These are phyloP conservation scores for Drosophila aff. DNA, from an alignment of 1,140 invertebrate species.

Conservation along the genomic window DNA sequence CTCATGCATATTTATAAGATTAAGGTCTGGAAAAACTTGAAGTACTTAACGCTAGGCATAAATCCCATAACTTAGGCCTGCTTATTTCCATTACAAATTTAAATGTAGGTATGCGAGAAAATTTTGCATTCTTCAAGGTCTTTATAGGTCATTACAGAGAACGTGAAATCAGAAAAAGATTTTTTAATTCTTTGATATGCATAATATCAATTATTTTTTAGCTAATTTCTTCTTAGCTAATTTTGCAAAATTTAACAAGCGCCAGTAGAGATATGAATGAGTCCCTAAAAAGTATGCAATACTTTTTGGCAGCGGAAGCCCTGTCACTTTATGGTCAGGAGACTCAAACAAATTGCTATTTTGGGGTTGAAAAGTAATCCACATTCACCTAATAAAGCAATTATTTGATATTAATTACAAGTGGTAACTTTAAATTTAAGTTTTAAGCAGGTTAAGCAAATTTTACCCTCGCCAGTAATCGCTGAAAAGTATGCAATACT, in stretches of 20 bases:
- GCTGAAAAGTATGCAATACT: background rate
- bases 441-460: too few relatives aligned
- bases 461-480: background rate
- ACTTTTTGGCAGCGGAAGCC: background rate
- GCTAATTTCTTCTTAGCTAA: background rate
- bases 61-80: conserved; percentile 15
- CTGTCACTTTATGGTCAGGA: background rate
- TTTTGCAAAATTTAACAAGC: background rate
- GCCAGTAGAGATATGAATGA: background rate
- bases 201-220: background rate
- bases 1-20: conserved; percentile 47
- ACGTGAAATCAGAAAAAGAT: background rate
- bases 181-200: background rate
- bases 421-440: too few relatives aligned
- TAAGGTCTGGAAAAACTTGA: conserved; percentile 21
- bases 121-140: background rate
- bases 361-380: background rate
- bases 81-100: conserved; percentile 21
- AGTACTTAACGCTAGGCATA: conserved; percentile 36
- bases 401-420: too few relatives aligned
- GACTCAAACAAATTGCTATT: background rate
- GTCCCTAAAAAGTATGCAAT: background rate
- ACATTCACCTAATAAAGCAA: background rate
- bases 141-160: conserved; percentile 3
- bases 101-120: background rate